phyloP scores from a whole-genome alignment of 2,113 vertebrate species.

The Eretmochelys imbricata region DNA sequence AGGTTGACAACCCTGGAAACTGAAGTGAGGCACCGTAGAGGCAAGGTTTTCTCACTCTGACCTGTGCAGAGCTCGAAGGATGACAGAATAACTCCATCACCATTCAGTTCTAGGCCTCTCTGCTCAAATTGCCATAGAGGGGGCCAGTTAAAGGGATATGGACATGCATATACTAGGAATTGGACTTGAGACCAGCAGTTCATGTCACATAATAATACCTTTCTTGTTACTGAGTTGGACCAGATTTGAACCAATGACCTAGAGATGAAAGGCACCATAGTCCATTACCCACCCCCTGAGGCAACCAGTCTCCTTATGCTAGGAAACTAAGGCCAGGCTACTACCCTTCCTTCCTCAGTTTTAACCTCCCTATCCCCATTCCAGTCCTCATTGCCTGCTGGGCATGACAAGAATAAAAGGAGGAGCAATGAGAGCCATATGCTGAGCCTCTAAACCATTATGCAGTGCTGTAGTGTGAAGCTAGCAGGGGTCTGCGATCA shows the following conservation, averaged over 20 bases:
- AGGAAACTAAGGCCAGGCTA: not conserved
- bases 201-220: slow-evolving; percentile 63
- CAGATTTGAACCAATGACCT: slow-evolving; percentile 65
- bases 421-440: slow-evolving; percentile 48
- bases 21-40: not conserved
- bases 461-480: not conserved
- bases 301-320: not conserved
- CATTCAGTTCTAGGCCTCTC: not conserved
- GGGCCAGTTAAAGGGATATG: not conserved
- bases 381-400: slow-evolving; percentile 44
- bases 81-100: slow-evolving; percentile 4
- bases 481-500: not conserved
- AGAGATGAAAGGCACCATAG: slow-evolving; percentile 50
- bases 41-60: not conserved
- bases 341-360: slow-evolving; percentile 23
- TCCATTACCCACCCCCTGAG: not conserved
- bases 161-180: slow-evolving; percentile 46
- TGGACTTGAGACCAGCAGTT: slow-evolving; percentile 66
- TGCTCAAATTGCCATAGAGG: not conserved
- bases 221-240: slow-evolving; percentile 59
- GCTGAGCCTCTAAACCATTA: slow-evolving; percentile 35
- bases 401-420: slow-evolving; percentile 37
- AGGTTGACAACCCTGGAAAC: slow-evolving; percentile 4
- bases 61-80: not conserved
- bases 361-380: slow-evolving; percentile 46